These are phyloP conservation scores for Onychorhynchus coronatus DNA, from an alignment of 2,113 vertebrate species.

Conservation along the genomic window DNA sequence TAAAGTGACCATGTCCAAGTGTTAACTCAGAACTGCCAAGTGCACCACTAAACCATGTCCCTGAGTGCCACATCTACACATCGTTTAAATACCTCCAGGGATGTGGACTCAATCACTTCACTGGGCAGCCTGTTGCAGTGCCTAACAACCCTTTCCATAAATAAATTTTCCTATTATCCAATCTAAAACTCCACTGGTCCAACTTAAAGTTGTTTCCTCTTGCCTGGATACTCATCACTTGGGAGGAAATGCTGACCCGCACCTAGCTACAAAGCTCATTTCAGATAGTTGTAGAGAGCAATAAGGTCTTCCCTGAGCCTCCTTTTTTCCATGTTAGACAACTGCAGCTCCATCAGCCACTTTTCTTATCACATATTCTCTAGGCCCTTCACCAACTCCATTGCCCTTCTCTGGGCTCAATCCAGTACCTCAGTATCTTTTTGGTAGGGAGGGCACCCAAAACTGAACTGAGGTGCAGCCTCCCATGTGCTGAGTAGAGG, in stretches of 20 bases:
- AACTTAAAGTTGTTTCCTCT: background rate
- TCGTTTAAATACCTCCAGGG: background rate
- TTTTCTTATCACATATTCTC: background rate
- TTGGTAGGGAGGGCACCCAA: background rate
- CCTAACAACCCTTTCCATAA: background rate
- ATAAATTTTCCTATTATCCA: background rate
- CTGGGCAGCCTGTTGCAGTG: background rate
- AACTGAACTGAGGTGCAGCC: background rate
- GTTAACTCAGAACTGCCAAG: background rate
- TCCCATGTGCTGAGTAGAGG: background rate
- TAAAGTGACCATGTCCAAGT: background rate
- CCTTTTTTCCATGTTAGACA: background rate
- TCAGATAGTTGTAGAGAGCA: background rate
- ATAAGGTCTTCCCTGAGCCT: background rate
- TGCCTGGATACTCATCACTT: background rate
- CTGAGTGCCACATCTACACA: background rate
- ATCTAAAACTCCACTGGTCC: rapidly evolving
- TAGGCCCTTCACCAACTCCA: background rate
- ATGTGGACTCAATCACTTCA: background rate
- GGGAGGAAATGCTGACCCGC: background rate
- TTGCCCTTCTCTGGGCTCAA: background rate
- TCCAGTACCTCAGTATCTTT: background rate
- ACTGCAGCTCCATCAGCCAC: background rate
- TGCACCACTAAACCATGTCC: background rate
- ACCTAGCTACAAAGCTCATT: background rate